phyloP scores from a whole-genome alignment of 64 coral and sea anemone species.

The Exaiptasia diaphana region DNA sequence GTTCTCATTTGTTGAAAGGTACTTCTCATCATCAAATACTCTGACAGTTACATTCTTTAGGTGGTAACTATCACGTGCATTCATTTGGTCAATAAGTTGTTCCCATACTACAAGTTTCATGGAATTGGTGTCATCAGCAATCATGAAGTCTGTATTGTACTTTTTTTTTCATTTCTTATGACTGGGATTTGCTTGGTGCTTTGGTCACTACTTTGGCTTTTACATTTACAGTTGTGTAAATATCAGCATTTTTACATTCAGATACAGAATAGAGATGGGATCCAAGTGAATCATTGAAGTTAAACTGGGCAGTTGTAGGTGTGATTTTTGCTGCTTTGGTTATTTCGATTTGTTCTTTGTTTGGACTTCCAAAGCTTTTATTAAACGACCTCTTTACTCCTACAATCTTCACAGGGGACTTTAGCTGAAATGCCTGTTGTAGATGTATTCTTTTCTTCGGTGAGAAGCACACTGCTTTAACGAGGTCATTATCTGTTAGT shows the following conservation, averaged over 20 bases:
- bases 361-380: constrained; percentile 70
- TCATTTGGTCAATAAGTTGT: constrained; percentile 82
- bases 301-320: constrained; percentile 63
- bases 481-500: no score
- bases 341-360: constrained; percentile 65
- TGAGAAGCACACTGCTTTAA: constrained; percentile 66
- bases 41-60: constrained; percentile 77
- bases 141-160: constrained; percentile 75
- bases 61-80: constrained; percentile 68
- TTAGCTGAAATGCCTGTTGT: constrained; percentile 74
- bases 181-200: constrained; percentile 66
- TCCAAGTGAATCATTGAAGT: constrained; percentile 60
- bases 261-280: constrained; percentile 70
- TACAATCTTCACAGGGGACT: constrained; percentile 80
- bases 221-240: constrained; percentile 59
- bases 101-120: constrained; percentile 75
- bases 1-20: constrained; percentile 49
- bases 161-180: constrained; percentile 61
- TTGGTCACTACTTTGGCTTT: constrained; percentile 80
- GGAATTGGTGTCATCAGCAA: constrained; percentile 88
- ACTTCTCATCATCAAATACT: constrained; percentile 59
- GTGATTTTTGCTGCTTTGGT: constrained; percentile 70
- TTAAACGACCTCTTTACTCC: constrained; percentile 56
- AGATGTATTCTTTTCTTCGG: constrained; percentile 57
- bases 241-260: constrained; percentile 42